phyloP scores from a whole-genome alignment of 2,888 invertebrate genomes.

The Leucania comma region DNA sequence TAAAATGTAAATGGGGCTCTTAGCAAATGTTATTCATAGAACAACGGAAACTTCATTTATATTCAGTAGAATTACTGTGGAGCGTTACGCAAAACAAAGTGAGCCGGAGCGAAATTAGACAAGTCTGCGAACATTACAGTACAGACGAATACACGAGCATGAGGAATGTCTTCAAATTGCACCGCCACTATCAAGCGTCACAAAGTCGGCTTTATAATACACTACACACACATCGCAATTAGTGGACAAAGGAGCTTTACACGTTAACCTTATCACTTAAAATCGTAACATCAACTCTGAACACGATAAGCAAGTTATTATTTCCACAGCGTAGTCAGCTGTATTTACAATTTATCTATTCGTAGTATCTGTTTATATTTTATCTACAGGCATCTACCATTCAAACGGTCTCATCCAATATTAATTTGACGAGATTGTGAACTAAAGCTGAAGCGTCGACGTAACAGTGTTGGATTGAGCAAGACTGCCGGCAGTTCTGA shows the following conservation, averaged over 20 bases:
- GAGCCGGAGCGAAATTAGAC: constrained; percentile 74
- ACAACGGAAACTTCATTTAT: constrained; percentile 84
- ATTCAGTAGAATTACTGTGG: constrained; percentile 82
- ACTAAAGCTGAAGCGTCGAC: constrained; percentile 44
- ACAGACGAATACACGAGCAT: constrained; percentile 49
- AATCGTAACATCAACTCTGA: constrained; percentile 38
- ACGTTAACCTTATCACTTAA: constrained; percentile 42
- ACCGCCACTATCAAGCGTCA: constrained; percentile 53
- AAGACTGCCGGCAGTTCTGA: constrained; percentile 60
- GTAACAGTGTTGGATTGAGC: constrained; percentile 46
- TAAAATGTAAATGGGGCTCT: constrained; percentile 82
- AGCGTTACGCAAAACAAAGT: constrained; percentile 78
- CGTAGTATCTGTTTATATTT: constrained; percentile 42
- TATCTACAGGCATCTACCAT: constrained; percentile 45
- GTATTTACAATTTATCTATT: constrained; percentile 44
- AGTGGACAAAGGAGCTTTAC: constrained; percentile 47
- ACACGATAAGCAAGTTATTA: constrained; percentile 44
- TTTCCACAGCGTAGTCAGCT: constrained; percentile 27
- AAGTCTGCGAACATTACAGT: constrained; percentile 72
- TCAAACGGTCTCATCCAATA: constrained; percentile 61
- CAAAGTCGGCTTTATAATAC: constrained; percentile 66
- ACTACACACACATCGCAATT: constrained; percentile 44
- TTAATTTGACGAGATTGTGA: constrained; percentile 62
- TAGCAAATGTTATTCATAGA: constrained; percentile 86
- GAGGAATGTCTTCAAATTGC: constrained; percentile 64